Percentiles rank a stretch among this genome's conserved stretches.
Conservation (phyloP, 1,140 invertebrate genomes). For the Drosophila eugracilis region DNA sequence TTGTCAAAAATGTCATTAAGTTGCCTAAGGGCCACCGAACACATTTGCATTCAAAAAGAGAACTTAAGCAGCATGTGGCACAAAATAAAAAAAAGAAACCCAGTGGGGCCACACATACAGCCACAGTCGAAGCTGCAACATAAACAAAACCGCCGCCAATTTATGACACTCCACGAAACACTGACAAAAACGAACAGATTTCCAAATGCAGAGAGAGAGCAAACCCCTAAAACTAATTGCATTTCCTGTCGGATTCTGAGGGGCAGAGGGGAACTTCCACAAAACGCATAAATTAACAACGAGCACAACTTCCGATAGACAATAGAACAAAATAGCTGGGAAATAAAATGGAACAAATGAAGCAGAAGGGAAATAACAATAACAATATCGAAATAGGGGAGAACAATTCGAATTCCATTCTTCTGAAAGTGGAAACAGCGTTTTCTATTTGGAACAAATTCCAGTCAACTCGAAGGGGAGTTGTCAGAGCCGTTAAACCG, state of each 20-base stretch:
- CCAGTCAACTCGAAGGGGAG: slow-evolving; percentile 21
- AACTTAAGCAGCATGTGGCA: slow-evolving; percentile 48
- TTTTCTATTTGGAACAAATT: slow-evolving; percentile 44
- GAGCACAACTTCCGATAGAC: slow-evolving; percentile 54
- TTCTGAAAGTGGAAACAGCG: slow-evolving; percentile 18
- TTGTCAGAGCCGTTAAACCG: slow-evolving; percentile 27
- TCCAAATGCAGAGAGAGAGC: slow-evolving; percentile 28
- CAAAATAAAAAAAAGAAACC: slow-evolving; percentile 28
- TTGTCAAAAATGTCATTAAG: slow-evolving; percentile 56
- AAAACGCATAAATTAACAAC: slow-evolving; percentile 59
- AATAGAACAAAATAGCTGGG: slow-evolving; percentile 43
- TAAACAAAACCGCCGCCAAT: slow-evolving; percentile 51
- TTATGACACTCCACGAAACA: slow-evolving; percentile 47
- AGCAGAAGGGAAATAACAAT: slow-evolving; percentile 45
- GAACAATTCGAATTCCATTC: slow-evolving; percentile 34
- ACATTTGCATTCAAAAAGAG: slow-evolving; percentile 35
- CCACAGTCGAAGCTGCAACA: slow-evolving; percentile 33
- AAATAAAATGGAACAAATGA: slow-evolving; percentile 60
- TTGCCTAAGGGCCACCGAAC: slow-evolving; percentile 18
- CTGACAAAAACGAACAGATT: slow-evolving; percentile 30
- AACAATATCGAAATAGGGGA: slow-evolving; percentile 29
- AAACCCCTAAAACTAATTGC: slow-evolving; percentile 54
- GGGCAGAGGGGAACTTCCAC: slow-evolving; percentile 33
- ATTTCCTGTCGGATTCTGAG: slow-evolving; percentile 40
- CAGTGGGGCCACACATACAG: slow-evolving; percentile 45